Base-by-base conservation (phyloP, 2,888 invertebrate species). In the Ophion costatus region DNA sequence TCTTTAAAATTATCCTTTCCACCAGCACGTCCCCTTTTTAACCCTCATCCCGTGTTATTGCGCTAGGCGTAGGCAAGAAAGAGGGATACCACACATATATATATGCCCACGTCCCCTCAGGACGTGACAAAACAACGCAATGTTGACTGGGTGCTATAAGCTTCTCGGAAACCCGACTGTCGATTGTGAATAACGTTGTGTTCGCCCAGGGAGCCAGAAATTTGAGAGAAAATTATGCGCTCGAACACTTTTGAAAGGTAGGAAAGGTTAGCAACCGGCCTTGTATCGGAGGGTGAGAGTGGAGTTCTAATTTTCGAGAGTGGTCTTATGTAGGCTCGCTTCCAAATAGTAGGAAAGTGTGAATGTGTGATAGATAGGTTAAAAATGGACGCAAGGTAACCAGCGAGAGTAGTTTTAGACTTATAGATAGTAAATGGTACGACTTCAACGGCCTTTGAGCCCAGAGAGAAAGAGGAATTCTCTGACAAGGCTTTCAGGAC, bases 171-270 rank as follows among this genome's bases (percentile, higher is more conserved):
- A 2, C 71, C 71, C 0, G 71, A 71, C 42, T 74, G 74, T 0
- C 22, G 17, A 0, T 22, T 17, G 11, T 45, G 22, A 0, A 63
- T 6, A 3, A 76, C 7, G 7, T 14, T 5, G 9, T 67, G 9
- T 11, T 5, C 1, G 20, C 5, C 20, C 0, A 57, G 9, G 29
- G 57, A 76, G 0, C 1, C 9, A 10, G 17, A 33, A 0, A 76
- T 20, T 33, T 78, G 76, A 1, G 73, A 33, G 33, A 73, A 61
- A 14, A 75, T 64, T 0, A 78, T 6, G 22, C 75, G 14, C 33
- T 85, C 82, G 3, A 79, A 56, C 0, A 80, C 29, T 61, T 85
- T 84, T 3, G 83, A 74, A 0, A 78, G 11, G n/a, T 59, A 66
- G 10, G 64, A n/a, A 1, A 71, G 64, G 56, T 79, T 71, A 1